A percentile compares a stretch with the other conserved stretches of the same genome.
Evolutionary conservation across 2,888 invertebrate species (phyloP).

Genomic region (Lepidonotus clava): DNA sequence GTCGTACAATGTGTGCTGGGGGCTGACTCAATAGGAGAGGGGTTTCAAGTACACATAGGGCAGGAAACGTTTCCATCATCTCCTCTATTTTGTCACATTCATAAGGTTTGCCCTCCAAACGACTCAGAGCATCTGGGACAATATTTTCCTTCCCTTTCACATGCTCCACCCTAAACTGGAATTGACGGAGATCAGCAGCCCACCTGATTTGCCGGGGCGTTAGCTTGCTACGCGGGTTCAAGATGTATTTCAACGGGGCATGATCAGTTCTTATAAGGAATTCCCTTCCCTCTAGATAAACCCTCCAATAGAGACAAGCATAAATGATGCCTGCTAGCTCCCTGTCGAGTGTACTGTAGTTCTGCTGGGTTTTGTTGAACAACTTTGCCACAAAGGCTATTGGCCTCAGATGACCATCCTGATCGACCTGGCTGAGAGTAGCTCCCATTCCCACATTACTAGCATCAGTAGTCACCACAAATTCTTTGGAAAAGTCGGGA

Average conservation of each 20-base stretch:
- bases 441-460: background rate
- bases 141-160: background rate
- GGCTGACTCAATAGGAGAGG: no score
- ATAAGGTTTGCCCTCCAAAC: no score
- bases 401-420: slow-evolving; percentile 1
- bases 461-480: background rate
- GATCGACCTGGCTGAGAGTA: background rate
- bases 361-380: background rate
- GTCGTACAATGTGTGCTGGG: no score
- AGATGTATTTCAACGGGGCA: background rate
- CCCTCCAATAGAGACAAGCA: background rate
- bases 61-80: no score
- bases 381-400: background rate
- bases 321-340: background rate
- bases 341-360: background rate
- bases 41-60: no score
- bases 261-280: background rate
- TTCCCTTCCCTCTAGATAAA: background rate
- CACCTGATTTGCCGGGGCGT: background rate
- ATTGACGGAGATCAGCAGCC: background rate
- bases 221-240: background rate
- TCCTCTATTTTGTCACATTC: no score
- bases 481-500: background rate
- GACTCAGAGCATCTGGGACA: background rate
- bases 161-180: background rate